Percentiles rank a stretch among this genome's conserved stretches.
phyloP scores from a whole-genome alignment of 2,113 vertebrate species.

The Haliaeetus leucogaster region DNA sequence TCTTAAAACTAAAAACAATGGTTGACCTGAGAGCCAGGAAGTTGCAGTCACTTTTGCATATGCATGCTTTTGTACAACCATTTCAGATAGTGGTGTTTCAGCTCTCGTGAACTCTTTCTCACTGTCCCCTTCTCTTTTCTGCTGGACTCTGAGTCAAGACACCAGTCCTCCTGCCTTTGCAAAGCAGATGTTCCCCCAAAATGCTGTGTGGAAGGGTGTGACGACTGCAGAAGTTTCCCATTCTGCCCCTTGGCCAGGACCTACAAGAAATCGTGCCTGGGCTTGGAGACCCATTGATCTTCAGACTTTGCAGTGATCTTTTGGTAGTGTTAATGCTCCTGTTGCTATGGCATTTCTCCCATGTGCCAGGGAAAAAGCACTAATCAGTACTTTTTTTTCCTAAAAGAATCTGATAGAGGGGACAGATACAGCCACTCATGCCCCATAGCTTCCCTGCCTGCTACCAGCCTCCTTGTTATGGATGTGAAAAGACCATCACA shows the following conservation, averaged over 20 bases:
- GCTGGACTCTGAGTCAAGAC: background rate
- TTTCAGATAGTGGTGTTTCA: background rate
- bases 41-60: background rate
- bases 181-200: background rate
- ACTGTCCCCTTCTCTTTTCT: background rate
- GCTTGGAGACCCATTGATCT: background rate
- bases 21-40: background rate
- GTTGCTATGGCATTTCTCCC: background rate
- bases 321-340: background rate
- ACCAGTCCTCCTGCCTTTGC: background rate
- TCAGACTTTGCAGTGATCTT: background rate
- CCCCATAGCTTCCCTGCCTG: background rate
- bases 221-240: background rate
- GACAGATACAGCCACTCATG: background rate
- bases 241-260: background rate
- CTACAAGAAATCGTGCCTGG: fast-evolving
- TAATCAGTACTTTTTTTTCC: background rate
- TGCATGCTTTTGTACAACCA: background rate
- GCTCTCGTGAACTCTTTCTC: background rate
- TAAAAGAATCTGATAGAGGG: background rate
- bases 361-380: background rate
- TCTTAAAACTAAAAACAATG: background rate
- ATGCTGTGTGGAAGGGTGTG: background rate
- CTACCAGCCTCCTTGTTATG: background rate
- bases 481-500: background rate